These are phyloP conservation scores for Lindbergichthys nudifrons DNA, from an alignment of 2,797 vertebrate species.

Conservation along the genomic window DNA sequence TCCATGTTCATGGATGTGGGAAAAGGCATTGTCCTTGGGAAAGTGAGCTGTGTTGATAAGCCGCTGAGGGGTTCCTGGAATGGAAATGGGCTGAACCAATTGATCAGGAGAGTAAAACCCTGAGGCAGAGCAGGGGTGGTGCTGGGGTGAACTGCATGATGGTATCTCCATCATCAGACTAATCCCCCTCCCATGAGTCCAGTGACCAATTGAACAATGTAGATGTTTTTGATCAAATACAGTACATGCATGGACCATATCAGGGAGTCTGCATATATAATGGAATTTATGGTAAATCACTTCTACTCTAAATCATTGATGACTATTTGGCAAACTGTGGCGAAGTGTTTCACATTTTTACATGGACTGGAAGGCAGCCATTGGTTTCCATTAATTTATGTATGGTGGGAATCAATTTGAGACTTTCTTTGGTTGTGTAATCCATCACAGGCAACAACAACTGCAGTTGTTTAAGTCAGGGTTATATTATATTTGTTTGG, in stretches of 20 bases:
- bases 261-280: constrained; percentile 16
- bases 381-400: constrained; percentile 26
- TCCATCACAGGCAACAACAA: constrained; percentile 29
- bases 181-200: constrained; percentile 42
- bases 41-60: constrained; percentile 64
- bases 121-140: constrained; percentile 33
- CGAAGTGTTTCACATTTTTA: constrained; percentile 12
- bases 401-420: constrained; percentile 16
- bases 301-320: constrained; percentile 14
- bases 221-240: constrained; percentile 20
- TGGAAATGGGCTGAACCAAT: constrained; percentile 66
- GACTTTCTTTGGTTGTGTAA: constrained; percentile 9
- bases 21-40: constrained; percentile 68
- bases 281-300: constrained; percentile 7
- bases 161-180: constrained; percentile 56
- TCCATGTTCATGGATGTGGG: constrained; percentile 54
- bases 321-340: constrained; percentile 4
- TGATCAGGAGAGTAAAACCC: constrained; percentile 66
- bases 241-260: not conserved
- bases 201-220: constrained; percentile 41
- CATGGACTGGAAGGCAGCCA: constrained; percentile 11
- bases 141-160: constrained; percentile 45
- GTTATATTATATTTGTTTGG: not conserved
- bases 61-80: constrained; percentile 69
- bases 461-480: not conserved